Percentiles rank a stretch among this genome's conserved stretches.
Conservation (phyloP, 1,140 invertebrate species). For the Lordiphosa mommai region DNA sequence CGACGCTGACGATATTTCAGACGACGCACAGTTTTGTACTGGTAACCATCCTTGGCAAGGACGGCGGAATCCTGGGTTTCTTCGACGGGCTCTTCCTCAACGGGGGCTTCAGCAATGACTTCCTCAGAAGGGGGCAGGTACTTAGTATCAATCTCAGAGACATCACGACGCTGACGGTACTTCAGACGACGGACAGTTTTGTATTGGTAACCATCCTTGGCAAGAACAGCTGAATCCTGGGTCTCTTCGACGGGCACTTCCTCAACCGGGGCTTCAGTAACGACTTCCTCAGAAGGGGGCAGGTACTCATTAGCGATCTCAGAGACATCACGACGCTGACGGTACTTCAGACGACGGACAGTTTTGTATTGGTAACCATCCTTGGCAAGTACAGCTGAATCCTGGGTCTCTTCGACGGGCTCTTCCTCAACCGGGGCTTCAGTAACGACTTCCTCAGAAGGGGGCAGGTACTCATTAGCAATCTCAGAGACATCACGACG, state of each 20-base stretch:
- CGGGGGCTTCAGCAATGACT: constrained; percentile 12
- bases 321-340: constrained; percentile 56
- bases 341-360: constrained; percentile 47
- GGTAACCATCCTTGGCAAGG: constrained; percentile 47
- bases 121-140: constrained; percentile 53
- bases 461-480: constrained; percentile 54
- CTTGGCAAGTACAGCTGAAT: constrained; percentile 25
- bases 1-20: constrained; percentile 55
- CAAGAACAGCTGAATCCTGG: constrained; percentile 42
- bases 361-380: constrained; percentile 61
- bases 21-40: constrained; percentile 57
- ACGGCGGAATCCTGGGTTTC: constrained; percentile 43
- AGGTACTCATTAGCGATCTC: constrained; percentile 57
- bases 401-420: constrained; percentile 11
- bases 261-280: constrained; percentile 15
- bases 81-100: constrained; percentile 19
- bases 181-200: constrained; percentile 54
- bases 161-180: constrained; percentile 53
- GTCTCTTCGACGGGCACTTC: constrained; percentile 24
- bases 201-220: constrained; percentile 48
- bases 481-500: constrained; percentile 58
- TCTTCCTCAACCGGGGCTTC: constrained; percentile 21
- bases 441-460: constrained; percentile 27
- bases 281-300: constrained; percentile 41
- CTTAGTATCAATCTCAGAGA: constrained; percentile 42